phyloP scores from a whole-genome alignment of 2,113 vertebrate genomes.

The Spea bombifrons region DNA sequence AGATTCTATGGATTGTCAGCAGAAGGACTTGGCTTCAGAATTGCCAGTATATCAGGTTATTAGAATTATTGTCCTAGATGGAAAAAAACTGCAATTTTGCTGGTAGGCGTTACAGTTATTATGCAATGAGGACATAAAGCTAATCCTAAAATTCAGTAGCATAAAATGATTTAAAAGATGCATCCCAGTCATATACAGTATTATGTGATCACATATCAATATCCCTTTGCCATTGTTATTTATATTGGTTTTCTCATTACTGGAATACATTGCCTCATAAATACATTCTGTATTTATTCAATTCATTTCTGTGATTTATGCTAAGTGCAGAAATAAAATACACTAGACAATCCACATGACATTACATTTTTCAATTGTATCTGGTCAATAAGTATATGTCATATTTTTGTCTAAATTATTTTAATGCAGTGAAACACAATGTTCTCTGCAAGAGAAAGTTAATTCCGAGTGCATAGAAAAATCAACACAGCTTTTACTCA shows the following conservation, averaged over 20 bases:
- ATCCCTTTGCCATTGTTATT: constrained; percentile 42
- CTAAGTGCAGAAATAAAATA: constrained; percentile 40
- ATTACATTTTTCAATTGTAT: constrained; percentile 40
- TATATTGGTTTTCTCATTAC: constrained; percentile 47
- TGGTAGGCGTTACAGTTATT: constrained; percentile 21
- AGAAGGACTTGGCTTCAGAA: background rate
- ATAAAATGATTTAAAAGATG: constrained; percentile 39
- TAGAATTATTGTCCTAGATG: constrained; percentile 24
- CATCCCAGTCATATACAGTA: constrained; percentile 38
- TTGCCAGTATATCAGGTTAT: constrained; percentile 27
- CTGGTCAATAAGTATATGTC: constrained; percentile 40
- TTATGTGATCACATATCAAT: constrained; percentile 39
- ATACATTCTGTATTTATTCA: constrained; percentile 42
- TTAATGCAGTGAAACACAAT: constrained; percentile 35
- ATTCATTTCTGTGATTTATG: constrained; percentile 43
- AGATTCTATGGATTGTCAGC: too few species aligned
- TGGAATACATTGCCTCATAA: constrained; percentile 41
- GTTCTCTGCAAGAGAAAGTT: constrained; percentile 8
- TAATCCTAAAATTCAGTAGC: constrained; percentile 38
- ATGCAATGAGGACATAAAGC: constrained; percentile 35
- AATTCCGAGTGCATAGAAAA: background rate
- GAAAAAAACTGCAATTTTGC: constrained; percentile 8
- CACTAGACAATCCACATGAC: constrained; percentile 26
- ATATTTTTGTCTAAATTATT: constrained; percentile 37
- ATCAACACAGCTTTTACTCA: constrained; percentile 62